Conservation (phyloP, 2,113 vertebrate species). For the Gavia stellata region DNA sequence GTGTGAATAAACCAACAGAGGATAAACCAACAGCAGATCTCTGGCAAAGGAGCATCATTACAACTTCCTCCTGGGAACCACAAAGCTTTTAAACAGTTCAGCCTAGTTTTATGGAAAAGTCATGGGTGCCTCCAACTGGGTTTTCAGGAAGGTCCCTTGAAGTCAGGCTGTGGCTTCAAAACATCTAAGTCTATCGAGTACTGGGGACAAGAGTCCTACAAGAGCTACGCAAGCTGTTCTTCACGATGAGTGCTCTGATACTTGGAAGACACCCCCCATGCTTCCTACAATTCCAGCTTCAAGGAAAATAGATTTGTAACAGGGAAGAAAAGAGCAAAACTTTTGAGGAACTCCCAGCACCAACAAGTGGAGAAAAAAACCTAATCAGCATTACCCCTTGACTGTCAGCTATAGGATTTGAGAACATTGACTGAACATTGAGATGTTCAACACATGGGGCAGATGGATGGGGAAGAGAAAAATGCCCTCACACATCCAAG, state of each 20-base stretch:
- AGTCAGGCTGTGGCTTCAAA: background rate
- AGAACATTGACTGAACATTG: background rate
- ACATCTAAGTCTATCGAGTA: background rate
- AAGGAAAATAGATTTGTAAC: rapidly evolving
- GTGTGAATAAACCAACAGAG: background rate
- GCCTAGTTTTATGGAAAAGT: background rate
- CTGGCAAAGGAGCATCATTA: background rate
- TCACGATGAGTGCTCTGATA: background rate
- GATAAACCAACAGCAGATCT: background rate
- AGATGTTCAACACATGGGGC: rapidly evolving
- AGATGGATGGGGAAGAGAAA: background rate
- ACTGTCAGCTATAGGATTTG: background rate
- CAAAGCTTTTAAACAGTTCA: background rate
- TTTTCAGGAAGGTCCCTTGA: background rate
- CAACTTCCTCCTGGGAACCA: background rate
- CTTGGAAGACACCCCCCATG: rapidly evolving
- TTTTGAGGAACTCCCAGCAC: background rate
- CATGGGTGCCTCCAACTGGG: background rate
- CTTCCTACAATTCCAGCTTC: background rate
- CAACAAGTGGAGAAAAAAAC: background rate
- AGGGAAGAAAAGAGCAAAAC: background rate
- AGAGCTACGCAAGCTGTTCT: background rate
- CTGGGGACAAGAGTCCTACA: background rate
- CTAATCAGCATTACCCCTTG: rapidly evolving
- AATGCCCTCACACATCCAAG: background rate